Percentiles rank a stretch among this genome's conserved stretches.
Conservation (phyloP, 2,797 vertebrate species). For the Phalloptychus januarius region DNA sequence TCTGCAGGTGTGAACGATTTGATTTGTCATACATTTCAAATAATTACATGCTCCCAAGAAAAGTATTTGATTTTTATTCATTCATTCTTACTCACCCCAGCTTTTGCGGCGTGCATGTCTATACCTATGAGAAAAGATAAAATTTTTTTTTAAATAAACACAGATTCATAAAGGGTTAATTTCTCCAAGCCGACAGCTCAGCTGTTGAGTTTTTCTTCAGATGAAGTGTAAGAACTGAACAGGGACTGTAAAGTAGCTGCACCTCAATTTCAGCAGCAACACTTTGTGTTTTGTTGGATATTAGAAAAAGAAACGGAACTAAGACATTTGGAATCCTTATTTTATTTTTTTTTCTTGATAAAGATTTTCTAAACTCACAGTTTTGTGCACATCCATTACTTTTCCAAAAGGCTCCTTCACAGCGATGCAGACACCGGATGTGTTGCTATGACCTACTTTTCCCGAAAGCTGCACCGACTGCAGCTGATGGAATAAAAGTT, state of each 20-base stretch:
- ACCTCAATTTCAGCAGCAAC: not conserved
- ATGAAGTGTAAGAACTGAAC: not conserved
- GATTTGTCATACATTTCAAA: not conserved
- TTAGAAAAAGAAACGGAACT: too few species aligned
- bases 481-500: not conserved
- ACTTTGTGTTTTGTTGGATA: too few species aligned
- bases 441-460: not conserved
- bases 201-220: not conserved
- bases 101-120: slow-evolving; percentile 70
- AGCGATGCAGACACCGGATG: not conserved
- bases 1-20: not conserved
- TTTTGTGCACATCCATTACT: not conserved
- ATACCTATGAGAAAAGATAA: slow-evolving; percentile 52
- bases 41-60: not conserved
- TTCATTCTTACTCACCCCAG: slow-evolving; percentile 67
- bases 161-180: not conserved
- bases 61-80: not conserved
- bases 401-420: not conserved
- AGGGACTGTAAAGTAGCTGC: not conserved
- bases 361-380: too few species aligned
- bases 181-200: not conserved
- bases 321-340: too few species aligned
- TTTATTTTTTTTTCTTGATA: too few species aligned
- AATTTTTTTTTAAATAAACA: too few species aligned
- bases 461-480: not conserved